Conservation (phyloP, 2,888 invertebrate species). For the Suillia variegata region DNA sequence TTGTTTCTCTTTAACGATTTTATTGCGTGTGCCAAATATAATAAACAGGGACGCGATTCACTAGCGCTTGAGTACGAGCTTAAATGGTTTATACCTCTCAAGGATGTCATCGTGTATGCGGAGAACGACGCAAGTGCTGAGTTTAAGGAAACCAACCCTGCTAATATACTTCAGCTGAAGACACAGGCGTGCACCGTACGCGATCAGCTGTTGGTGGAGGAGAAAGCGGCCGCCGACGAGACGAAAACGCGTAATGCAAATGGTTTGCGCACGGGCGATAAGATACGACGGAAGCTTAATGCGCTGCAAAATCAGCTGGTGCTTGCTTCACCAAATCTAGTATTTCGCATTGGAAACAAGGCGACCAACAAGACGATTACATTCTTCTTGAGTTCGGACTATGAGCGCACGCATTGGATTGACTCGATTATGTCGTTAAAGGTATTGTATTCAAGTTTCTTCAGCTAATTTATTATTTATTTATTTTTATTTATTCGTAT, state of each 20-base stretch:
- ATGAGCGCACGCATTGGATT: constrained; percentile 92
- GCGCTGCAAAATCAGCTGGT: constrained; percentile 90
- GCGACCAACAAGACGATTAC: constrained; percentile 73
- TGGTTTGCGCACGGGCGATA: constrained; percentile 71
- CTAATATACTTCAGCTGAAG: constrained; percentile 82
- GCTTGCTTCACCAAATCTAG: constrained; percentile 86
- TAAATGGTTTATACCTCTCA: constrained; percentile 91
- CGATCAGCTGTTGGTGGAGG: constrained; percentile 82
- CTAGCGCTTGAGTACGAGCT: constrained; percentile 90
- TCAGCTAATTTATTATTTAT: neutral
- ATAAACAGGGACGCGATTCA: constrained; percentile 85
- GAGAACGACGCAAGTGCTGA: constrained; percentile 66
- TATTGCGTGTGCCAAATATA: constrained; percentile 93
- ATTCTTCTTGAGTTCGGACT: constrained; percentile 92
- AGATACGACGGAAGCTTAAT: constrained; percentile 86
- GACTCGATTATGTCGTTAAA: constrained; percentile 83
- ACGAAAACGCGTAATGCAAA: constrained; percentile 62
- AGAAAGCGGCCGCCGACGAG: no score
- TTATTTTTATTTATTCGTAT: neutral
- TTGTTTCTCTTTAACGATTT: constrained; percentile 94
- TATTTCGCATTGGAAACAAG: constrained; percentile 79
- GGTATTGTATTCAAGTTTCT: constrained; percentile 37
- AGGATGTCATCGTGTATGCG: constrained; percentile 78
- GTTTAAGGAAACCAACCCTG: constrained; percentile 76
- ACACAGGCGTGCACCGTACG: constrained; percentile 85